A percentile compares a stretch with the other conserved stretches of the same genome.
These are phyloP conservation scores for Anisognathus igniventris DNA, from an alignment of 2,797 vertebrate species.

Conservation along the genomic window DNA sequence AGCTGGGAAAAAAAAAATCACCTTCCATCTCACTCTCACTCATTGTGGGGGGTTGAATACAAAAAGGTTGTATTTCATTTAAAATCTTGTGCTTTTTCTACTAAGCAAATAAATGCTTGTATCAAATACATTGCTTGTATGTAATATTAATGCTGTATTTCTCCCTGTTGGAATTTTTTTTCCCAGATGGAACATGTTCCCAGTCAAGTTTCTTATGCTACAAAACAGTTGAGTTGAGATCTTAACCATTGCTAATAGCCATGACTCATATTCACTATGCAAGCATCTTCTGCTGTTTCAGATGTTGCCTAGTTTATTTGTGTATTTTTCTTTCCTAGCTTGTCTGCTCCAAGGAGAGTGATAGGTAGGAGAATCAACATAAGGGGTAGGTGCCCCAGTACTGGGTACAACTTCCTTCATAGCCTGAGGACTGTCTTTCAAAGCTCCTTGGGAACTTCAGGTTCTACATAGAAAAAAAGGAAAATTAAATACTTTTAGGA, in stretches of 20 bases:
- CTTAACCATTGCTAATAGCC: neutral
- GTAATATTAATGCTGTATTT: neutral
- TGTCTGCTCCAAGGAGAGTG: neutral
- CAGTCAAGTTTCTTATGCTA: conserved; percentile 23
- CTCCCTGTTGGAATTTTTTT: neutral
- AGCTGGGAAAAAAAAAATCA: neutral
- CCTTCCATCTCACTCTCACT: neutral
- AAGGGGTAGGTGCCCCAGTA: neutral
- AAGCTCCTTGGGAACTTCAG: neutral
- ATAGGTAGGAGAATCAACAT: neutral
- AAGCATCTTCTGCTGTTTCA: neutral
- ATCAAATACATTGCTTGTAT: neutral
- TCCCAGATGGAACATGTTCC: neutral
- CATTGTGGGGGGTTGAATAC: neutral
- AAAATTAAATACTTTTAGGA: neutral
- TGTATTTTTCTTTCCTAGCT: neutral
- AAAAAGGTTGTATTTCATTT: neutral
- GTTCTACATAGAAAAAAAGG: neutral
- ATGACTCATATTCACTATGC: neutral
- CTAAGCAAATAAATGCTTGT: neutral
- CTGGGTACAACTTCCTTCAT: neutral
- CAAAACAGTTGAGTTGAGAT: conserved; percentile 41
- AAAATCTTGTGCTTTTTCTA: neutral
- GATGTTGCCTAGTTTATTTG: neutral
- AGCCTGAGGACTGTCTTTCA: neutral